Evolutionary conservation across 2,113 vertebrate species (phyloP).

Genomic region (Salvator merianae): DNA sequence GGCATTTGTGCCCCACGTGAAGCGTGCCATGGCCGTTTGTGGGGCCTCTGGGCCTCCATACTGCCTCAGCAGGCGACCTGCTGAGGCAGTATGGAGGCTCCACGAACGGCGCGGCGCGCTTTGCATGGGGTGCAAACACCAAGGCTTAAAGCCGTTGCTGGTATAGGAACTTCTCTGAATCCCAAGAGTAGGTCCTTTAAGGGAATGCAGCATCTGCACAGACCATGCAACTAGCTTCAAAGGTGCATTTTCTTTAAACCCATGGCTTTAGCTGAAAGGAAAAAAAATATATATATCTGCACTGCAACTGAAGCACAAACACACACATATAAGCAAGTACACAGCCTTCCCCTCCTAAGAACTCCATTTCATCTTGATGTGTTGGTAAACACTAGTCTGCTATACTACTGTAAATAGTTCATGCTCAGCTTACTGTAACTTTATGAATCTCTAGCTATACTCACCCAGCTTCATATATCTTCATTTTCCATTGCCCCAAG

Average conservation of each 20-base stretch:
- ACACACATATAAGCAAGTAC: background rate
- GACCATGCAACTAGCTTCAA: background rate
- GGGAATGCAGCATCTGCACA: background rate
- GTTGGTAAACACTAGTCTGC: constrained; percentile 53
- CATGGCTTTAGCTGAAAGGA: background rate
- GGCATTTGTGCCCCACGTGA: no score
- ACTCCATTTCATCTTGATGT: constrained; percentile 50
- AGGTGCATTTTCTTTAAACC: background rate
- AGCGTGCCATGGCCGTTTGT: no score
- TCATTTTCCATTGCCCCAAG: constrained; percentile 58
- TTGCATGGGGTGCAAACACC: no score
- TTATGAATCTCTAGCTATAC: constrained; percentile 53
- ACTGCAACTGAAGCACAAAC: constrained; percentile 7
- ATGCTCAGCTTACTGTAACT: constrained; percentile 61
- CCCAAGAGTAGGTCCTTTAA: background rate
- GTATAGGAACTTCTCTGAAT: background rate
- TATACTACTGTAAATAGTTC: constrained; percentile 48
- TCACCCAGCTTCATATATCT: constrained; percentile 56
- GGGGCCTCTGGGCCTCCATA: no score
- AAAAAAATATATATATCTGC: constrained; percentile 4
- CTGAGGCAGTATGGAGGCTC: no score
- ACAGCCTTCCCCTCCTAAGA: constrained; percentile 19
- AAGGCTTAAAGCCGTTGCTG: no score
- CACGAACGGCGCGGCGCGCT: no score
- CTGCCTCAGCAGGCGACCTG: no score